Base-by-base conservation (phyloP, 2,113 vertebrate genomes). In the Pseudorhombus dupliciocellatus region DNA sequence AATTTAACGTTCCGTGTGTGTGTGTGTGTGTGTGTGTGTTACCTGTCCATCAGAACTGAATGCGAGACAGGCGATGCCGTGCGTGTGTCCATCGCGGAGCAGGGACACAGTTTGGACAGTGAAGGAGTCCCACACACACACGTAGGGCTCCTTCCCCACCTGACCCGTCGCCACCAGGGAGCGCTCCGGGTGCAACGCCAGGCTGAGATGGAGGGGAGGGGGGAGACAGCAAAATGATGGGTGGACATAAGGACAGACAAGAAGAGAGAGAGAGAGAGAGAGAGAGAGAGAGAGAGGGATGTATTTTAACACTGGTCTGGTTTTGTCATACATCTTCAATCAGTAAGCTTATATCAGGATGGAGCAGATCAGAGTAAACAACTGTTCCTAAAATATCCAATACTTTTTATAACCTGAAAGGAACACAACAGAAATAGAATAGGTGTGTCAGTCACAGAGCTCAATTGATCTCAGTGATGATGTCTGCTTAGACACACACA, bases 31-130 rank as follows among this genome's bases (percentile, higher is more conserved):
- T n/a, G 56, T 31, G 67, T 2, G 50, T 1, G 61, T 87, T 70
- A 97, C 97, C 96, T 98, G 96, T 87, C 97, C 97, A n/a, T 98
- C 96, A 0, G 94, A 93, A 86, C 96, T 96, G 30, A 99, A 99
- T 42, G 95, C 93, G 82, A 99, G 90, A 88, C 97, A 98, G 84
- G 97, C 97, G 14, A 99, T 94, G 61, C 97, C 97, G 22, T 99
- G 97, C 0, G 96, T 98, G 79, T 99, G 97, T 11, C 95, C 94
- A 64, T 98, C 97, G 73, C 97, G 95, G 50, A 99, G 95, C 83
- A 99, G 95, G 61, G 97, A 97, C 66, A 97, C 91, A 0, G 94
- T 96, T 77, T 95, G 96, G 6, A 93, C 86, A 0, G 89, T 93
- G 85, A 96, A 95, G 18, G 95, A 94, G 87, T 99, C 96, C 97